Evolutionary conservation across 2,797 vertebrate genomes (phyloP), one percentile per base, ranked within the genome.

Genomic region (Peromyscus eremicus): DNA sequence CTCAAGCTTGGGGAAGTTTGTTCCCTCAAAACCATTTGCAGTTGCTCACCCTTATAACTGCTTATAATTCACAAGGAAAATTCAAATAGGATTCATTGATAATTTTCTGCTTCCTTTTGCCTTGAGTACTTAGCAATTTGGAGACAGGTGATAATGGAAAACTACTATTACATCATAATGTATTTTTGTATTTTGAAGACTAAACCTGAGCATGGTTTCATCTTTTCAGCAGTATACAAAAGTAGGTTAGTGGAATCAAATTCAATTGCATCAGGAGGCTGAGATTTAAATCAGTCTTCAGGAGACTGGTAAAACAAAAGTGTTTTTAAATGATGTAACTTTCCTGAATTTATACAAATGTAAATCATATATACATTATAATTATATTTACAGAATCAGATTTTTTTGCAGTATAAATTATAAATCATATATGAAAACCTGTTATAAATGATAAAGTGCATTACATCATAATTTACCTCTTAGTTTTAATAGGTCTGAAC

Each of bases 91-190:
- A 29, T 86, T 94, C 49, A 16, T 75, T 3, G 5, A 85, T 93
- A 19, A 52, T 21, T 93, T 77, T 93, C 77, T 76, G n/a, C 4
- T 6, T 90, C 11, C 11, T 73, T 92, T 91, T 91, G 12, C 16
- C 32, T 93, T 90, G 66, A 93, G 43, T 27, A 84, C 46, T 90
- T 89, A 89, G 40, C 16, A 64, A 70, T 95, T 97, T 89, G 77
- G 64, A 94, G 77, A 70, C 29, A 92, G 73, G 34, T 85, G 17
- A 71, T 77, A 95, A 92, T 46, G 84, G 32, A 91, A 49, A 93
- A 73, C 73, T 85, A 62, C 40, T 73, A 43, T 57, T 57, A 85
- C 29, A 4, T 77, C 57, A 75, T 94, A 94, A 80, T 85, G 19
- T 85, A 27, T 85, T 93, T 43, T 89, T 46, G 37, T 89, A 83